Conservation (phyloP, 2,113 vertebrate species). For the Thamnaconus septentrionalis region DNA sequence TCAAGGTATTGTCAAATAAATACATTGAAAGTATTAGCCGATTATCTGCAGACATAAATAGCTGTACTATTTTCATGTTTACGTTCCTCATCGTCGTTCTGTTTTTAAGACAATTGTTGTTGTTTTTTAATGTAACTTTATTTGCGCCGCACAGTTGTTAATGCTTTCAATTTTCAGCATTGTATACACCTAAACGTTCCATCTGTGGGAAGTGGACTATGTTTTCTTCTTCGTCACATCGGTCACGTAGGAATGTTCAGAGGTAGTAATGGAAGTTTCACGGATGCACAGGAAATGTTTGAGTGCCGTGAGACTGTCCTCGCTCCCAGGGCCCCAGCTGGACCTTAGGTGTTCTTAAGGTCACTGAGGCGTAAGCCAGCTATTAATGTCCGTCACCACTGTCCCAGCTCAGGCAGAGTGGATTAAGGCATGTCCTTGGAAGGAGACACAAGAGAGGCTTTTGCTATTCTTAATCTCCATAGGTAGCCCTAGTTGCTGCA, state of each 20-base stretch:
- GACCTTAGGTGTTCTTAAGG: slow-evolving; percentile 46
- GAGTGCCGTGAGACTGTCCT: slow-evolving; percentile 11
- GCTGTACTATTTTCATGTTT: no score
- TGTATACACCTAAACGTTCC: no score
- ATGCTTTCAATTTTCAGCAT: no score
- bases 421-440: slow-evolving; percentile 76
- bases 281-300: neutral
- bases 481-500: slow-evolving; percentile 37
- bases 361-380: slow-evolving; percentile 71
- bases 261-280: no score
- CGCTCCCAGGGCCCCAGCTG: slow-evolving; percentile 17
- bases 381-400: slow-evolving; percentile 66
- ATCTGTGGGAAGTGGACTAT: no score
- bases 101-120: neutral
- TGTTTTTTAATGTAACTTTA: neutral
- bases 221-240: no score
- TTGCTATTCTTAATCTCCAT: slow-evolving; percentile 68
- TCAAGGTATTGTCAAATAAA: neutral
- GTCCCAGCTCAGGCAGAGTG: slow-evolving; percentile 58
- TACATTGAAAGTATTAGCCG: no score
- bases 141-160: no score
- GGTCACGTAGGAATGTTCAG: no score
- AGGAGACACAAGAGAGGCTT: slow-evolving; percentile 68
- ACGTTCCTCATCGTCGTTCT: neutral
- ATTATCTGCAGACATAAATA: neutral